A percentile compares a stretch with the other conserved stretches of the same genome.
phyloP scores from a whole-genome alignment of 2,113 vertebrate genomes.

The Verasper variegatus region DNA sequence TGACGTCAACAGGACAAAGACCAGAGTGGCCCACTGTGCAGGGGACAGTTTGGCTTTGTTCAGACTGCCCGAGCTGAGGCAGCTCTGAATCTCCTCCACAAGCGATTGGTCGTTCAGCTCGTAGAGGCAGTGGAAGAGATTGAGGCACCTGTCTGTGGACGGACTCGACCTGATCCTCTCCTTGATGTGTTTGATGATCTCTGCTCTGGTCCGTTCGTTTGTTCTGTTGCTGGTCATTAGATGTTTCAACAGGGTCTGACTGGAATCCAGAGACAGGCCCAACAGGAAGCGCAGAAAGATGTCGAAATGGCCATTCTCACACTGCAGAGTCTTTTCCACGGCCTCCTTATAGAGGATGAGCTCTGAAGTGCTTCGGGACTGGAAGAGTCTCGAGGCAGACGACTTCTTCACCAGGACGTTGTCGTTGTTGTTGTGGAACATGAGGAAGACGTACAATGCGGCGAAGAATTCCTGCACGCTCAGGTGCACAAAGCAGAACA shows the following conservation, averaged over 20 bases:
- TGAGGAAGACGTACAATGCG: conserved; percentile 69
- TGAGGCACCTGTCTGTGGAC: conserved; percentile 64
- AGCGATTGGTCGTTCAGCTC: conserved; percentile 72
- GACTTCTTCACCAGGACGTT: conserved; percentile 65
- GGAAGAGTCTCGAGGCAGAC: conserved; percentile 15
- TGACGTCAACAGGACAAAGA: conserved; percentile 71
- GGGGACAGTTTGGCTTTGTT: conserved; percentile 46
- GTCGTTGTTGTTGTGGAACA: conserved; percentile 63
- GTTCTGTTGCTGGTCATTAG: conserved; percentile 59
- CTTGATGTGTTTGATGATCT: conserved; percentile 67
- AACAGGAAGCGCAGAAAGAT: conserved; percentile 76
- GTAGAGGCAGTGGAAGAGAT: conserved; percentile 75
- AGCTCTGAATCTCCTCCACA: conserved; percentile 67
- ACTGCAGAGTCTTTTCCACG: conserved; percentile 57
- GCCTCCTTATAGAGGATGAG: conserved; percentile 67
- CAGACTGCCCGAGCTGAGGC: conserved; percentile 37
- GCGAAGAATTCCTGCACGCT: conserved; percentile 76
- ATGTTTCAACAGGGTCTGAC: conserved; percentile 49
- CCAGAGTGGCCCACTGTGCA: conserved; percentile 68
- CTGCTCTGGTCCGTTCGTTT: conserved; percentile 33
- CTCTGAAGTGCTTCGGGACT: conserved; percentile 42
- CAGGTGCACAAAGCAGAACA: conserved; percentile 74
- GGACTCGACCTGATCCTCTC: conserved; percentile 49
- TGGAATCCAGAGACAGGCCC: conserved; percentile 71
- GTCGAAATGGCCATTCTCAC: conserved; percentile 62